phyloP scores from a whole-genome alignment of 2,113 vertebrate species.

The Pimephales promelas region DNA sequence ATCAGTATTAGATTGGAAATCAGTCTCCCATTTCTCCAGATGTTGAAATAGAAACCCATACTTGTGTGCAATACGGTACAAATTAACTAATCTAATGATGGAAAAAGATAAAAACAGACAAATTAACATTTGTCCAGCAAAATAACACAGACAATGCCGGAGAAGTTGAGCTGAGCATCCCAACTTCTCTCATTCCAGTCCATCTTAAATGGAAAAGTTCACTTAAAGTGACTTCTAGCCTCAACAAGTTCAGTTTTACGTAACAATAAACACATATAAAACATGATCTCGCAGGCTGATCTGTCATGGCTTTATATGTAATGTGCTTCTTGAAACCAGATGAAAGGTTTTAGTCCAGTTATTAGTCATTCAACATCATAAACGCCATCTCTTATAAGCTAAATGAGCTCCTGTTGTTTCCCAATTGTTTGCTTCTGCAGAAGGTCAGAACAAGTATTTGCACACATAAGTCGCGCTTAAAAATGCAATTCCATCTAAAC shows the following conservation, averaged over 20 bases:
- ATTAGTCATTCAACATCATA: conserved; percentile 15
- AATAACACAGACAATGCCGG: background rate
- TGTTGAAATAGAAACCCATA: no score
- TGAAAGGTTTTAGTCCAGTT: conserved; percentile 20
- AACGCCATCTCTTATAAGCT: background rate
- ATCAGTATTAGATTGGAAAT: no score
- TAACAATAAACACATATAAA: background rate
- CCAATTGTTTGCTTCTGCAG: background rate
- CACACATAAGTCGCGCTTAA: background rate
- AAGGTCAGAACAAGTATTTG: background rate
- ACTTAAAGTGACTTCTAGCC: background rate
- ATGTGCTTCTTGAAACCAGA: conserved; percentile 9
- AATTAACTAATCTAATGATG: no score
- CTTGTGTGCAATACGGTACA: no score
- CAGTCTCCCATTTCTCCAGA: no score
- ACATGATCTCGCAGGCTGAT: background rate
- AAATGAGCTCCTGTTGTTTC: background rate
- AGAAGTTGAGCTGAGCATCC: background rate
- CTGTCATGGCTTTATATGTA: background rate
- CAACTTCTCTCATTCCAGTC: background rate
- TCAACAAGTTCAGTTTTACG: background rate
- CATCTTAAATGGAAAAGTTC: background rate
- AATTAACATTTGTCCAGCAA: background rate
- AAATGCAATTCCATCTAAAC: background rate
- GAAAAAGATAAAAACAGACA: no score